These are phyloP conservation scores for Drosophila affinis DNA, from an alignment of 2,888 invertebrate genomes.

Conservation along the genomic window DNA sequence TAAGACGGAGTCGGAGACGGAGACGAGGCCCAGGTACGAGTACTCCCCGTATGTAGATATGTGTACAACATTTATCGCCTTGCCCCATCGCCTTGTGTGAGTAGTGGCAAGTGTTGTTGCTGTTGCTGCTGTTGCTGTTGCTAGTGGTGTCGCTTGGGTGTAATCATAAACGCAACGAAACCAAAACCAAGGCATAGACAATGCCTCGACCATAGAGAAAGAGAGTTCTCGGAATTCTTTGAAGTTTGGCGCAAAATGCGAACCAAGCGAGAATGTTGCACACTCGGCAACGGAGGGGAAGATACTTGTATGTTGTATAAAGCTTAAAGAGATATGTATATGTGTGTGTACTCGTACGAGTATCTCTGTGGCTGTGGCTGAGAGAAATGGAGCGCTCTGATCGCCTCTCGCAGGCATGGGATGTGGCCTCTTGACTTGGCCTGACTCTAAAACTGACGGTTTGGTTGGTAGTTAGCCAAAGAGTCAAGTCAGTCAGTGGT, in stretches of 20 bases:
- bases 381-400: background rate
- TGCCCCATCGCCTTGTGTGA: constrained; percentile 20
- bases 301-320: background rate
- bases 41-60: constrained; percentile 28
- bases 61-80: constrained; percentile 72
- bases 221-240: constrained; percentile 69
- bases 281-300: constrained; percentile 20
- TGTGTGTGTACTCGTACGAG: background rate
- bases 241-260: constrained; percentile 69
- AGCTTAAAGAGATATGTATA: background rate
- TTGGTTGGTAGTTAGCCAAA: constrained; percentile 50
- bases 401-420: constrained; percentile 29
- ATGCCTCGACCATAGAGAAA: constrained; percentile 30
- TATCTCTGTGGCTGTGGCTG: background rate
- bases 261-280: constrained; percentile 56
- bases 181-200: constrained; percentile 69
- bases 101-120: background rate
- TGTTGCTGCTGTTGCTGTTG: background rate
- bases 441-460: constrained; percentile 18
- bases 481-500: constrained; percentile 58
- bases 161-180: constrained; percentile 77
- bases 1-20: constrained; percentile 19
- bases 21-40: constrained; percentile 7
- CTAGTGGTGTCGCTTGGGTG: constrained; percentile 59
- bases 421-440: constrained; percentile 14